Evolutionary conservation across 2,113 vertebrate genomes (phyloP), one percentile per base, ranked within the genome.

Genomic region (Anser cygnoides): DNA sequence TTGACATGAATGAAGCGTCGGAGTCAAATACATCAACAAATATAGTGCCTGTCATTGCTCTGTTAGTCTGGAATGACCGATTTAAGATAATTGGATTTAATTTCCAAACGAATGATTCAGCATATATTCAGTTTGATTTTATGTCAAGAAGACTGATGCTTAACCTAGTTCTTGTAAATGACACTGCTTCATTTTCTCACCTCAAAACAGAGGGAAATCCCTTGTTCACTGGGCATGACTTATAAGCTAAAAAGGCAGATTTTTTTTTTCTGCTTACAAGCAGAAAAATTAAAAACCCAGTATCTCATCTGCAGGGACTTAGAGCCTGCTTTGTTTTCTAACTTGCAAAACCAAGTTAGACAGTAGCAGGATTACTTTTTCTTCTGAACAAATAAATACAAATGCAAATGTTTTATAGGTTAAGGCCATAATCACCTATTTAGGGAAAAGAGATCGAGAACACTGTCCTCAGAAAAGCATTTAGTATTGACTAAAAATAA

Each of bases 101-200:
- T 92, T 96, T 92, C 61, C 68, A 75, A 71, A 73, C 37, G 90
- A 67, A 78, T 89, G 72, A 89, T 78, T 89, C 50, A 62, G 41
- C 73, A 61, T 59, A 87, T 43, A 63, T 94, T 92, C n/a, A 50
- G 11, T 67, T 95, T 91, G 89, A 92, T 39, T 95, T 84, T 43
- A 67, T 49, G 70, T 89, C 43, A 75, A 59, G 84, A 93, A 68
- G 14, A 28, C 43, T 87, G 52, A 25, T 90, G 13, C 52, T 86
- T 90, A 78, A 84, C 43, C 44, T 78, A 46, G 6, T 84, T 81
- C 19, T 63, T 80, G n/a, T 39, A 74, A 29, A 84, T 54, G 18
- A 43, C 1, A 0, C 26, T 76, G n/a, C 62, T 68, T 87, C 25
- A 33, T 81, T 92, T 67, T 93, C 59, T 78, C 75, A 83, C 23